These are phyloP conservation scores for Leptocoma aspasia DNA, from an alignment of 2,113 vertebrate species.

Conservation along the genomic window DNA sequence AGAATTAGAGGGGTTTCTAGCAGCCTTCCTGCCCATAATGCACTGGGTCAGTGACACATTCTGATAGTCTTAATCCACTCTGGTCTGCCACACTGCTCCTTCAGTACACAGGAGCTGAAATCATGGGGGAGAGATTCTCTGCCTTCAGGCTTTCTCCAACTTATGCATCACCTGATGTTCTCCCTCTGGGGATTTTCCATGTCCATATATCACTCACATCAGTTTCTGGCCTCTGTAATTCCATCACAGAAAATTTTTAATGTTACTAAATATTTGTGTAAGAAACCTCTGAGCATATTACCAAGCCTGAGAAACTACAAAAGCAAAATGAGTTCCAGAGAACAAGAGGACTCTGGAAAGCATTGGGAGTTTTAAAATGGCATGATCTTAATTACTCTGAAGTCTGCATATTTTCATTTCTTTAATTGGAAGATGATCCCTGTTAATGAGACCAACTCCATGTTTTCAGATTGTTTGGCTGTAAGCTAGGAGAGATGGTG, in stretches of 20 bases:
- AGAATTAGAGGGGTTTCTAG: background rate
- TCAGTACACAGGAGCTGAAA: background rate
- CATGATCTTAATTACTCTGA: slow-evolving; percentile 2
- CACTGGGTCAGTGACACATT: background rate
- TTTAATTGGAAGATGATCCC: slow-evolving; percentile 16
- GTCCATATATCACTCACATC: background rate
- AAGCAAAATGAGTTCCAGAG: background rate
- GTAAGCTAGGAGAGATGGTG: background rate
- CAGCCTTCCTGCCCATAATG: background rate
- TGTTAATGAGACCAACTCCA: background rate
- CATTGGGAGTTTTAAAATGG: background rate
- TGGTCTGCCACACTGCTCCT: background rate
- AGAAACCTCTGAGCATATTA: background rate
- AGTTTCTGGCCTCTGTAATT: background rate
- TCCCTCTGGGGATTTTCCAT: background rate
- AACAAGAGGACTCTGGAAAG: background rate
- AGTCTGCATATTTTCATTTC: slow-evolving; percentile 21
- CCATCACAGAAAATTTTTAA: background rate
- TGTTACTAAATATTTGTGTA: background rate
- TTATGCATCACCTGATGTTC: background rate
- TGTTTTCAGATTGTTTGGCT: background rate
- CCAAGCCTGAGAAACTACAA: background rate
- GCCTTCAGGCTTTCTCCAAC: background rate
- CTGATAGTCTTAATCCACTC: background rate
- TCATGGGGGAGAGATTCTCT: background rate